phyloP scores from a whole-genome alignment of 2,113 vertebrate species.

The Siniperca chuatsi region DNA sequence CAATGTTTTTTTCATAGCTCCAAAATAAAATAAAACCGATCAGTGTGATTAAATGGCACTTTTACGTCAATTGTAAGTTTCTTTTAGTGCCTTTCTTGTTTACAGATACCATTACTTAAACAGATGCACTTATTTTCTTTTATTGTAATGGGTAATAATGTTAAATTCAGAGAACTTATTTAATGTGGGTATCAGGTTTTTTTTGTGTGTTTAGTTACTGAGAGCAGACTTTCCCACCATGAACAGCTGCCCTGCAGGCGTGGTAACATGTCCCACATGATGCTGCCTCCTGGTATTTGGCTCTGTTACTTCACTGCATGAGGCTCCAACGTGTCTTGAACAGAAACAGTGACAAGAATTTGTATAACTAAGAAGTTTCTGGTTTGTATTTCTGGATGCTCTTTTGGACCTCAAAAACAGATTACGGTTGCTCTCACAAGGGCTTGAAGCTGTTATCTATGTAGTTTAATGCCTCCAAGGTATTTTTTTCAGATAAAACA shows the following conservation, averaged over 20 bases:
- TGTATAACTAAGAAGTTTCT: neutral
- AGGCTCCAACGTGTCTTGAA: neutral
- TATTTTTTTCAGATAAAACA: neutral
- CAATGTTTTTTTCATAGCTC: neutral
- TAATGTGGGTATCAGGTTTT: neutral
- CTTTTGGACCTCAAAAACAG: neutral
- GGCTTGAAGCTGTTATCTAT: neutral
- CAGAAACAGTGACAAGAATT: neutral
- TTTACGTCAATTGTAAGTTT: neutral
- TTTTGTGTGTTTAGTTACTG: neutral
- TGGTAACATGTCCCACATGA: conserved; percentile 38
- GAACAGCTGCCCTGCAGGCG: conserved; percentile 33
- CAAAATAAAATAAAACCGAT: neutral
- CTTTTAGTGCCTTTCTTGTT: neutral
- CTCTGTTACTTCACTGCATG: neutral
- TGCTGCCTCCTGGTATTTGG: conserved; percentile 38
- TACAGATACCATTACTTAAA: neutral
- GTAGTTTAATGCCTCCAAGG: neutral
- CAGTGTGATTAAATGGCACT: neutral
- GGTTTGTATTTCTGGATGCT: neutral
- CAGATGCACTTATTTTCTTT: neutral
- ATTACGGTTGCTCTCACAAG: neutral
- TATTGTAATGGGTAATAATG: neutral
- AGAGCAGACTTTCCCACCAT: neutral
- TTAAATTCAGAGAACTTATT: neutral